Evolutionary conservation across 2,113 vertebrate genomes (phyloP).

Genomic region (Cichladusa arquata): DNA sequence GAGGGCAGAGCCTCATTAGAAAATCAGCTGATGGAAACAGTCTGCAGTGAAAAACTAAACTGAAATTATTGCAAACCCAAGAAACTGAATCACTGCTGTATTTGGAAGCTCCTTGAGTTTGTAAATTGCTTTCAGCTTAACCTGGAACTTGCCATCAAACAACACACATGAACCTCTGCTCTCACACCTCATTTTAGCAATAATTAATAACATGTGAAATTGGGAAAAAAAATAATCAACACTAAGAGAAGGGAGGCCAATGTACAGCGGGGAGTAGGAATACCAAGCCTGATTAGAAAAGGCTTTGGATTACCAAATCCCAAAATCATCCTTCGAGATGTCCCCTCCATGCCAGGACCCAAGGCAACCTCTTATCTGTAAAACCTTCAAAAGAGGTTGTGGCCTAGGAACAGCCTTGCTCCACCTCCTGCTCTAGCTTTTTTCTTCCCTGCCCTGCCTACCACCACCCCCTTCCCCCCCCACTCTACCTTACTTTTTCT

Average conservation of each 20-base stretch:
- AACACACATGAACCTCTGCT: neutral
- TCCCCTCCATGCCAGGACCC: neutral
- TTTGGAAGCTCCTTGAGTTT: neutral
- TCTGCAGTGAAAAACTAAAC: neutral
- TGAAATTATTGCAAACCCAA: neutral
- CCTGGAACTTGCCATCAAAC: neutral
- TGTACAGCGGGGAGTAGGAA: neutral
- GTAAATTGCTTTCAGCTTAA: neutral
- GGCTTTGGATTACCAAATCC: neutral
- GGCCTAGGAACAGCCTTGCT: neutral
- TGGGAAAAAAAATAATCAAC: neutral
- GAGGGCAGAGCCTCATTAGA: neutral
- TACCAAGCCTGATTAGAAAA: neutral
- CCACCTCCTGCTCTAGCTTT: neutral
- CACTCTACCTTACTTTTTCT: neutral
- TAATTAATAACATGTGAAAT: neutral
- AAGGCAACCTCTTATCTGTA: neutral
- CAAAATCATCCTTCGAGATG: neutral
- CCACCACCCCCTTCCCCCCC: too few species aligned
- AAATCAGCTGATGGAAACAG: neutral
- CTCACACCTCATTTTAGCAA: neutral
- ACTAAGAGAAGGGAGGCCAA: neutral
- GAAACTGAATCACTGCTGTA: neutral
- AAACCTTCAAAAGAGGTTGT: neutral
- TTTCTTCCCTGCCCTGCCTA: neutral